These are phyloP conservation scores for Drosophila arawakana DNA, from an alignment of 1,140 invertebrate genomes.

Conservation along the genomic window DNA sequence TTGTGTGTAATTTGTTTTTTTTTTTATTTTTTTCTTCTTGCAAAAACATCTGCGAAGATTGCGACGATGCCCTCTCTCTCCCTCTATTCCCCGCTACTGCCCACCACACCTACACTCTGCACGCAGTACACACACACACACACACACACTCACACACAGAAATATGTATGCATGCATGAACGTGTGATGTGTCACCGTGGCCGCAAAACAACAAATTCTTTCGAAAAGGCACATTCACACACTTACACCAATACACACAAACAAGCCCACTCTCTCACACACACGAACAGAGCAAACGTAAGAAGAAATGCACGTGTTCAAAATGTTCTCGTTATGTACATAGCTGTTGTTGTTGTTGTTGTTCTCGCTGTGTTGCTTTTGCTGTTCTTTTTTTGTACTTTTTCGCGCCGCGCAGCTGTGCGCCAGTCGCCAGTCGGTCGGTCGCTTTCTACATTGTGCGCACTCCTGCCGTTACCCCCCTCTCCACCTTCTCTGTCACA, in stretches of 20 bases:
- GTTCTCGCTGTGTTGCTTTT: constrained; percentile 45
- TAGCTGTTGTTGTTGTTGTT: constrained; percentile 34
- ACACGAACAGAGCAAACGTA: constrained; percentile 50
- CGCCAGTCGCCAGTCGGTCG: constrained; percentile 75
- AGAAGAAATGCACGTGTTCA: constrained; percentile 81
- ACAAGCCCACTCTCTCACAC: constrained; percentile 33
- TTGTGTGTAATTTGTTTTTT: constrained; percentile 12
- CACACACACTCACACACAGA: constrained; percentile 3
- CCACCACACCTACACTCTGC: not conserved
- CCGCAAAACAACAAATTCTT: constrained; percentile 67
- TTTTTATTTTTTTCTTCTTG: constrained; percentile 14
- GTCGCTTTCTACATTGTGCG: constrained; percentile 67
- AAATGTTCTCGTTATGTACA: constrained; percentile 75
- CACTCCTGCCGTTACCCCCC: constrained; percentile 10
- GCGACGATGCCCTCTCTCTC: constrained; percentile 35
- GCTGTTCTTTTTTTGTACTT: constrained; percentile 63
- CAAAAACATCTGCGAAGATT: constrained; percentile 50
- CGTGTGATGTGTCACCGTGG: constrained; percentile 62
- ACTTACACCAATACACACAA: constrained; percentile 40
- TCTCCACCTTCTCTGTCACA: not conserved
- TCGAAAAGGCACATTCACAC: constrained; percentile 54
- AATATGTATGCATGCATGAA: not conserved
- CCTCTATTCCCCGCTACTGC: constrained; percentile 3
- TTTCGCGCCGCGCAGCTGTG: constrained; percentile 76
- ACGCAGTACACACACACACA: constrained; percentile 2